phyloP scores from a whole-genome alignment of 2,113 vertebrate genomes.

The Zosterops borbonicus region DNA sequence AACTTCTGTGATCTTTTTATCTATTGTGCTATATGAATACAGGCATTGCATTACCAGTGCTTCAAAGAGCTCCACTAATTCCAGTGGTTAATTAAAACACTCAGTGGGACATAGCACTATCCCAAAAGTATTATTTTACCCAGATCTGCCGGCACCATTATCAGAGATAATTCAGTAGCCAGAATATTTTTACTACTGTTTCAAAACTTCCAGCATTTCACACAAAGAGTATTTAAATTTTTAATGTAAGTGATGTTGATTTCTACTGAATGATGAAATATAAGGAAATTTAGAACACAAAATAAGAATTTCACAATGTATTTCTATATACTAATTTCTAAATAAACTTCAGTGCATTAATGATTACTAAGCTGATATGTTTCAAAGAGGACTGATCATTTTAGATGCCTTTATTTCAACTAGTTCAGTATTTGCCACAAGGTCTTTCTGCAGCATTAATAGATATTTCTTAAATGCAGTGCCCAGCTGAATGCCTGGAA shows the following conservation, averaged over 20 bases:
- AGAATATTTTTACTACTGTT: background rate
- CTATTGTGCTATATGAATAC: background rate
- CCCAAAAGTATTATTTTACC: background rate
- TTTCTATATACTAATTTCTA: background rate
- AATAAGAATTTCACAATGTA: background rate
- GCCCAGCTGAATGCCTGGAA: background rate
- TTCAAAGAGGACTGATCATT: background rate
- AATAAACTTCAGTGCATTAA: background rate
- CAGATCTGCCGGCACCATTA: background rate
- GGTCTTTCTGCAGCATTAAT: background rate
- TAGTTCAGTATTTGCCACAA: background rate
- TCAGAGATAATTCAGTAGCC: background rate
- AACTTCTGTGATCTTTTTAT: background rate
- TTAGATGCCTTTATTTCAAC: background rate
- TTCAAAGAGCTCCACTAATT: constrained; percentile 17
- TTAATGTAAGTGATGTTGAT: background rate
- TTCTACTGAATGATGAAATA: background rate
- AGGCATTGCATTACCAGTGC: background rate
- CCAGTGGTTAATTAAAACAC: background rate
- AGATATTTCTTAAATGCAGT: background rate
- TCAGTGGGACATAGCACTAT: background rate
- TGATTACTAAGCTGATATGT: background rate
- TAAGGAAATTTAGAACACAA: background rate
- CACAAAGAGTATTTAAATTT: background rate
- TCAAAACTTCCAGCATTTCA: background rate